phyloP scores from a whole-genome alignment of 2,113 vertebrate genomes.

The Thalassarche chlororhynchos region DNA sequence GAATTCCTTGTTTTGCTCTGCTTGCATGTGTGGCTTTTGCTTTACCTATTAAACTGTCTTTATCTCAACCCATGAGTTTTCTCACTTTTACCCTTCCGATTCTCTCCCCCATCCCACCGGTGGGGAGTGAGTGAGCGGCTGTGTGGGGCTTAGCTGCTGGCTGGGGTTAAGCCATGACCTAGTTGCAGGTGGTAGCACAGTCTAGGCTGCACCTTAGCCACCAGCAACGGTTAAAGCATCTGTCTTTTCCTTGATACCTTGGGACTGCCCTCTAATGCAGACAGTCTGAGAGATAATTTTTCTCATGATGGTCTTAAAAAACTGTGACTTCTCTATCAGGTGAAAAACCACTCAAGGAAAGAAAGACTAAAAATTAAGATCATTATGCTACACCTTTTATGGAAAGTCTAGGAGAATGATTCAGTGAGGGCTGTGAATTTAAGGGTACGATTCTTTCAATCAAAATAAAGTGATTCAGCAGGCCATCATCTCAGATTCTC shows the following conservation, averaged over 20 bases:
- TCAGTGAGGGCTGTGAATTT: not conserved
- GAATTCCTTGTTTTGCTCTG: too few species aligned
- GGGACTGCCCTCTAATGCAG: not conserved
- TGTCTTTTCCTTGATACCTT: not conserved
- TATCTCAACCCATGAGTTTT: too few species aligned
- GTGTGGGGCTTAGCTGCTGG: too few species aligned
- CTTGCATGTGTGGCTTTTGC: too few species aligned
- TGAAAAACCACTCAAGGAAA: not conserved
- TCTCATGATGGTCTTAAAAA: not conserved
- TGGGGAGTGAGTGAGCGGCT: too few species aligned
- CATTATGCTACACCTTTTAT: not conserved
- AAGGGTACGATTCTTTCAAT: not conserved
- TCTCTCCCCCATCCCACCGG: too few species aligned
- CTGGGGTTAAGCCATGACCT: too few species aligned
- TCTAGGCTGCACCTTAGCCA: not conserved
- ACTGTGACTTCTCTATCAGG: not conserved
- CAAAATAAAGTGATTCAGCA: slow-evolving; percentile 2
- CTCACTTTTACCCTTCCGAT: too few species aligned
- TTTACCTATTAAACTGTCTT: too few species aligned
- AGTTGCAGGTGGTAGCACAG: not conserved
- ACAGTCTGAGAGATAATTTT: not conserved
- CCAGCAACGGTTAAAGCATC: not conserved
- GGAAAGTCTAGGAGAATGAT: not conserved
- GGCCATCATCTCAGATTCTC: not conserved
- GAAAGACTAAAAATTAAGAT: not conserved